Conservation (phyloP, 2,888 invertebrate species). For the Tolmerus cingulatus region DNA sequence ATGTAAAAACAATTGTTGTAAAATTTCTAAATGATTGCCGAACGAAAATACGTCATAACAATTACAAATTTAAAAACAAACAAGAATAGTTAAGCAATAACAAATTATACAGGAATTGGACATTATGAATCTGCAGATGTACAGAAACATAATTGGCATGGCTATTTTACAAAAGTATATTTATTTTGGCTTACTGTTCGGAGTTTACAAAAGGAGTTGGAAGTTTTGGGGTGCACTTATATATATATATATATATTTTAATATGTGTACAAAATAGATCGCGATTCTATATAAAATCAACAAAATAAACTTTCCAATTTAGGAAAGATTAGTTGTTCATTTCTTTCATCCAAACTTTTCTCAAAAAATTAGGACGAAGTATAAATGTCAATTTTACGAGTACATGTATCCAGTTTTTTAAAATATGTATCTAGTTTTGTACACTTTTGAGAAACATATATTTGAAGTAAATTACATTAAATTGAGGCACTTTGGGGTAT, state of each 20-base stretch:
- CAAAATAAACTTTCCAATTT: not conserved
- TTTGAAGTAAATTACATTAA: not conserved
- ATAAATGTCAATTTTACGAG: not conserved
- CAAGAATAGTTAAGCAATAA: conserved; percentile 31
- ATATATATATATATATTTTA: not conserved
- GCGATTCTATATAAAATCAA: not conserved
- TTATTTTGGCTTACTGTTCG: not conserved
- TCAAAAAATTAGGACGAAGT: not conserved
- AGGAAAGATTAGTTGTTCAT: not conserved
- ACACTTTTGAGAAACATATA: not conserved
- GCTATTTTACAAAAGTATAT: not conserved
- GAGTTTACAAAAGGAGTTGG: not conserved
- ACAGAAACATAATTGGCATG: not conserved
- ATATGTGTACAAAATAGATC: not conserved
- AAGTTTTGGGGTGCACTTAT: not conserved
- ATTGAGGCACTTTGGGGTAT: not conserved
- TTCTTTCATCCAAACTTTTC: not conserved
- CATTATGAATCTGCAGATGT: not conserved
- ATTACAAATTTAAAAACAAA: conserved; percentile 27
- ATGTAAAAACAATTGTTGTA: conserved; percentile 30
- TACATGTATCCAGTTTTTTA: not conserved
- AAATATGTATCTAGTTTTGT: not conserved
- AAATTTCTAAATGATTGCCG: not conserved
- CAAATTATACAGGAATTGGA: conserved; percentile 7
- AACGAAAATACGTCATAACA: conserved; percentile 23